Percentiles rank a stretch among this genome's conserved stretches.
These are phyloP conservation scores for Perccottus glenii DNA, from an alignment of 2,113 vertebrate species.

Conservation along the genomic window DNA sequence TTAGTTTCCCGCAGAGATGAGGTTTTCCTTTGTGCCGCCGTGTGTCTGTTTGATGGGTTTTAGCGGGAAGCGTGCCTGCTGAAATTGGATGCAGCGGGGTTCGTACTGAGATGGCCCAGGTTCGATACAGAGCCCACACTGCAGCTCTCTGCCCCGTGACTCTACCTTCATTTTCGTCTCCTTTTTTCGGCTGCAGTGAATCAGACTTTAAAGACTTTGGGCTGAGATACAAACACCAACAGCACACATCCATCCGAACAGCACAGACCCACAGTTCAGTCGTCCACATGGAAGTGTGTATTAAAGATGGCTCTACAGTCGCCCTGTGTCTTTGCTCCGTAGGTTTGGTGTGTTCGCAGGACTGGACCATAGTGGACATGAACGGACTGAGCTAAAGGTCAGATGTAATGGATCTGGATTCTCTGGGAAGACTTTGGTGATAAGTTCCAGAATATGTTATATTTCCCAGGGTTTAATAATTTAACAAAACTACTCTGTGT, in stretches of 20 bases:
- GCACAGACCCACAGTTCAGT: slow-evolving; percentile 16
- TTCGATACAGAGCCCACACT: slow-evolving; percentile 93
- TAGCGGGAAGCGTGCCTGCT: slow-evolving; percentile 97
- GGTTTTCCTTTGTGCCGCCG: slow-evolving; percentile 96
- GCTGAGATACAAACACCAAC: slow-evolving; percentile 38
- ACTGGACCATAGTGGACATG: too few relatives aligned
- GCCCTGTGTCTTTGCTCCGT: too few relatives aligned
- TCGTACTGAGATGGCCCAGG: slow-evolving; percentile 94
- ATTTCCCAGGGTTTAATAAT: too few relatives aligned
- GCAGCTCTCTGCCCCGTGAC: slow-evolving; percentile 82
- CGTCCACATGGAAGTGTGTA: too few relatives aligned
- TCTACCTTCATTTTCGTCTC: slow-evolving; percentile 63
- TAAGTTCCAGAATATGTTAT: too few relatives aligned
- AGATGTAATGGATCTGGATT: too few relatives aligned
- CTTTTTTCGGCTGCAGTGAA: slow-evolving; percentile 79
- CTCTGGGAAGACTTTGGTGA: too few relatives aligned
- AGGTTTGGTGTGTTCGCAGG: too few relatives aligned
- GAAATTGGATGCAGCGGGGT: slow-evolving; percentile 99
- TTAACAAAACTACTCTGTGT: too few relatives aligned
- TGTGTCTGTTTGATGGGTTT: slow-evolving; percentile 99
- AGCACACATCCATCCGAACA: too few relatives aligned
- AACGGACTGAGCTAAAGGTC: too few relatives aligned
- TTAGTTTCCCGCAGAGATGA: slow-evolving; percentile 99
- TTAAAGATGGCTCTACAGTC: too few relatives aligned
- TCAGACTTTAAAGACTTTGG: slow-evolving; percentile 66